Percentiles rank a stretch among this genome's conserved stretches.
Conservation (phyloP, 2,888 invertebrate species). For the Incurvaria masculella region DNA sequence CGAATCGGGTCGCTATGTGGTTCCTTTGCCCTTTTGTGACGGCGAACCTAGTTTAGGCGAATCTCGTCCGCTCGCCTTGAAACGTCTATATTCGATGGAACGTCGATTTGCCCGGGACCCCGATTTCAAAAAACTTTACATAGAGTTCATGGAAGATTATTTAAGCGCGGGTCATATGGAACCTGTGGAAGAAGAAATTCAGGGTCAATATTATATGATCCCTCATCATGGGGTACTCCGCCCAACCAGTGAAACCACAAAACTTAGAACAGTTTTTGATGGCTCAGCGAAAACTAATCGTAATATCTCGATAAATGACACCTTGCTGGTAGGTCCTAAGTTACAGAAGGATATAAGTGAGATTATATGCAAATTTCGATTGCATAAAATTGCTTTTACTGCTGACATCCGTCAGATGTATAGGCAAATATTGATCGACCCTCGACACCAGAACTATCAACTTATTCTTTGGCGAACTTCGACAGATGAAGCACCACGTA, state of each 20-base stretch:
- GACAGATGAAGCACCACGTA: slow-evolving; percentile 9
- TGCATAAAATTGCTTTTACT: slow-evolving; percentile 14
- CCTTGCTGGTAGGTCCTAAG: slow-evolving; percentile 15
- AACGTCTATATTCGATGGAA: no score
- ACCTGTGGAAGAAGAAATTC: background rate
- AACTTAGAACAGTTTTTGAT: slow-evolving; percentile 20
- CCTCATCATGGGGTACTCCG: slow-evolving; percentile 20
- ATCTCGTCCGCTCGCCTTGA: no score
- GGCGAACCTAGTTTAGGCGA: no score
- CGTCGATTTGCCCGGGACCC: no score
- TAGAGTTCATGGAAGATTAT: no score
- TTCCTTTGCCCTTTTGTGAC: no score
- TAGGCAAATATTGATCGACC: background rate
- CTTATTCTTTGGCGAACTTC: no score
- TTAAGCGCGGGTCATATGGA: no score
- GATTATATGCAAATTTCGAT: slow-evolving; percentile 15
- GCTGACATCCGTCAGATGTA: slow-evolving; percentile 16
- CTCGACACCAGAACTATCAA: background rate
- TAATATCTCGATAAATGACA: slow-evolving; percentile 14
- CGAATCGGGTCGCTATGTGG: no score
- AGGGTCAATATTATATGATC: slow-evolving; percentile 14
- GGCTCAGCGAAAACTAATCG: slow-evolving; percentile 16
- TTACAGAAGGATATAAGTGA: slow-evolving; percentile 16
- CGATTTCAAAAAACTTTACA: no score
- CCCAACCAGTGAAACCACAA: slow-evolving; percentile 15